Conservation (phyloP, 2,888 invertebrate species). For the Stramonita haemastoma region DNA sequence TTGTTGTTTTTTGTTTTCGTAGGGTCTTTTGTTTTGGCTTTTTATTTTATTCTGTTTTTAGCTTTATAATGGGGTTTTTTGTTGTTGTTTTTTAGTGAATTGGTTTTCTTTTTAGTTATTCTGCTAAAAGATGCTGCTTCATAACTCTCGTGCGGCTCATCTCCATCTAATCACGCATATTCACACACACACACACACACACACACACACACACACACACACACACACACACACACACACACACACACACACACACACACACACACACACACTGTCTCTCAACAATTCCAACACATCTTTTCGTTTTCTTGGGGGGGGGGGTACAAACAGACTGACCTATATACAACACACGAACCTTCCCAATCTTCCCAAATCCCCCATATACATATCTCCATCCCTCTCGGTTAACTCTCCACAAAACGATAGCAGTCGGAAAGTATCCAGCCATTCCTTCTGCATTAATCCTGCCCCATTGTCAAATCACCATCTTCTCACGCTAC, state of each 20-base stretch:
- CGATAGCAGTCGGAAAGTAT: neutral
- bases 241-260: neutral
- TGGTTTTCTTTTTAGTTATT: neutral
- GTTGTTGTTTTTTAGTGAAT: neutral
- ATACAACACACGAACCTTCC: neutral
- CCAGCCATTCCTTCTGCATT: neutral
- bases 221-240: neutral
- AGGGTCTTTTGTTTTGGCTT: neutral
- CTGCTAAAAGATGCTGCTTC: neutral
- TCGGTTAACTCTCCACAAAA: neutral
- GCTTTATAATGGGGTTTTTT: neutral
- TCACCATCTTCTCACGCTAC: neutral
- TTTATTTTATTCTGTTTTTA: neutral
- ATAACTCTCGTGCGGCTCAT: neutral
- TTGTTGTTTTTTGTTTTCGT: neutral
- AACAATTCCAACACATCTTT: neutral
- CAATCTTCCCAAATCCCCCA: neutral
- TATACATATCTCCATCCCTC: too few species aligned
- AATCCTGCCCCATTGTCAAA: neutral
- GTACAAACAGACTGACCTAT: too few species aligned
- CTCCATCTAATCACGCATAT: neutral
- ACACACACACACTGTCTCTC: neutral
- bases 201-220: slow-evolving; percentile 7
- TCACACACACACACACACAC: neutral
- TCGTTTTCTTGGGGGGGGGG: too few species aligned